Conservation (phyloP, 2,797 vertebrate genomes). For the Propithecus deckenii region DNA sequence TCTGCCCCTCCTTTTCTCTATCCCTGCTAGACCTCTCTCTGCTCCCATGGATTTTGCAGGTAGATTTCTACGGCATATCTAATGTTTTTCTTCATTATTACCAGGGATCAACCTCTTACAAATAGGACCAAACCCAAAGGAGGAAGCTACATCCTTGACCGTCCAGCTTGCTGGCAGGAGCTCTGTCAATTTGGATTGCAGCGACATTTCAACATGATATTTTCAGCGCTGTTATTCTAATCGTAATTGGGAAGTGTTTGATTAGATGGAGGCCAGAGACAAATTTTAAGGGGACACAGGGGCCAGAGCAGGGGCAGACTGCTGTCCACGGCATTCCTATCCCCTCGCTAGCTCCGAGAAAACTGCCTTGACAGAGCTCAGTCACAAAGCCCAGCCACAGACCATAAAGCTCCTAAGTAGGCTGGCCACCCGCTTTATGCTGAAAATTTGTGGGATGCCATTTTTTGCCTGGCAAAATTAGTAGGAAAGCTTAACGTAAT, state of each 20-base stretch:
- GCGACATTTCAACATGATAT: constrained; percentile 63
- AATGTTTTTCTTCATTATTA: constrained; percentile 25
- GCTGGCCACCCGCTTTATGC: constrained; percentile 67
- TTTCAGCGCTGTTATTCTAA: constrained; percentile 55
- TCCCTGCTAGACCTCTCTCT: background rate
- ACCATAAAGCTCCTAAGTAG: constrained; percentile 73
- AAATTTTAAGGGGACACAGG: constrained; percentile 54
- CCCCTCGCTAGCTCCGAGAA: background rate
- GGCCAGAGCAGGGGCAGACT: background rate
- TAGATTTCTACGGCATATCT: constrained; percentile 33
- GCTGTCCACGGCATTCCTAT: background rate
- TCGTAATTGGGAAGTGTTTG: constrained; percentile 58
- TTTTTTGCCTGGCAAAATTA: constrained; percentile 76
- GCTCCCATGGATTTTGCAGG: background rate
- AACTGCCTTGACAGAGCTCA: constrained; percentile 35
- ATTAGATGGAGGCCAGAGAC: constrained; percentile 64
- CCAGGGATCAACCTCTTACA: constrained; percentile 23
- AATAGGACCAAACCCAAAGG: constrained; percentile 1
- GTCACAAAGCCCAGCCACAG: constrained; percentile 62
- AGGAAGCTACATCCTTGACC: background rate
- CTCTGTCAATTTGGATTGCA: constrained; percentile 63
- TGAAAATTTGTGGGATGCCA: constrained; percentile 76
- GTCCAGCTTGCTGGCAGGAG: constrained; percentile 42
- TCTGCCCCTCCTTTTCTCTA: background rate
- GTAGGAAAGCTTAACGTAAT: constrained; percentile 78